Evolutionary conservation across 2,113 vertebrate genomes (phyloP).

Genomic region (Pristiophorus japonicus): DNA sequence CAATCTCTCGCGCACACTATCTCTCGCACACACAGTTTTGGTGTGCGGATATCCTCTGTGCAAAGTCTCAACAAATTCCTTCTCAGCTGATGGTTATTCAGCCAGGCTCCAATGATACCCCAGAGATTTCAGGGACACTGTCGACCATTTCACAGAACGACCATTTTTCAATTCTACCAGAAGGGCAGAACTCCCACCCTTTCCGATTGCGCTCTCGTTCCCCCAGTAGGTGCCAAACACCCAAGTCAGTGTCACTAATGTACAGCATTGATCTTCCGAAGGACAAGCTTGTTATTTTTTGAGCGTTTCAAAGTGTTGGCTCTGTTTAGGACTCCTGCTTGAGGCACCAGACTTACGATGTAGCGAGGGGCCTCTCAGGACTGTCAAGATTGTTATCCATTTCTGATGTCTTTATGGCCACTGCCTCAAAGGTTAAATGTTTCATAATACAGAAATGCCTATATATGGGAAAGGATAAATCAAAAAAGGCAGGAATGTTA

Average conservation of each 20-base stretch:
- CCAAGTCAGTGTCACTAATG: background rate
- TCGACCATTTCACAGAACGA: constrained; percentile 54
- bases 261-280: background rate
- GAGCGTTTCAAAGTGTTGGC: background rate
- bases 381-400: constrained; percentile 58
- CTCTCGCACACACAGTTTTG: constrained; percentile 43
- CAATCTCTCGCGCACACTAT: background rate
- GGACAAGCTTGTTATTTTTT: background rate
- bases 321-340: background rate
- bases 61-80: constrained; percentile 54
- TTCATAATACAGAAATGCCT: constrained; percentile 62
- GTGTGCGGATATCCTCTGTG: constrained; percentile 56
- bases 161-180: constrained; percentile 47
- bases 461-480: constrained; percentile 63
- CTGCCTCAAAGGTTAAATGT: constrained; percentile 61
- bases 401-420: constrained; percentile 61
- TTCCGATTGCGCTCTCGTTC: background rate
- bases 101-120: constrained; percentile 55
- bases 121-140: constrained; percentile 55
- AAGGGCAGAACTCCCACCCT: constrained; percentile 35
- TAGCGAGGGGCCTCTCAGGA: constrained; percentile 39
- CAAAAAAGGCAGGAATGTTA: constrained; percentile 64
- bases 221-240: background rate
- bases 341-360: background rate
- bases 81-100: constrained; percentile 60